Percentiles rank a stretch among this genome's conserved stretches.
Evolutionary conservation across 2,113 vertebrate genomes (phyloP).

Genomic region (Prionailurus viverrinus): DNA sequence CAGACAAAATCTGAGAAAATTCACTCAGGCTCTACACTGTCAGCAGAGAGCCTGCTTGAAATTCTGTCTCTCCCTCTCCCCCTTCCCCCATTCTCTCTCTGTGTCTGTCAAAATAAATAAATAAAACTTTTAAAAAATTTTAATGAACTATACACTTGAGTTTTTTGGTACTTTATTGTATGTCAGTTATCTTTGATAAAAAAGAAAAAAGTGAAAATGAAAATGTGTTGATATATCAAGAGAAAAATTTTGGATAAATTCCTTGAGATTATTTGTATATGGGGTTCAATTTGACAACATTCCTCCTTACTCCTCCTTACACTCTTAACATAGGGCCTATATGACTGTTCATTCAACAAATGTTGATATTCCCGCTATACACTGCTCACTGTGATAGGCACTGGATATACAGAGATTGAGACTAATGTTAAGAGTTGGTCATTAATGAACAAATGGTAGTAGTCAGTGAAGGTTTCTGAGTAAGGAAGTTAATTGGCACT

Average conservation of each 20-base stretch:
- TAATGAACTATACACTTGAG: neutral
- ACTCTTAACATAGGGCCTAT: neutral
- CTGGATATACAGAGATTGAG: neutral
- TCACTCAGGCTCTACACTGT: neutral
- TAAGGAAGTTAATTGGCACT: neutral
- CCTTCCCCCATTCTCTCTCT: no score
- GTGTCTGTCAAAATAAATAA: no score
- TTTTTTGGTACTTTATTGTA: neutral
- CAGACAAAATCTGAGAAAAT: slow-evolving; percentile 1
- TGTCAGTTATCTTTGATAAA: neutral
- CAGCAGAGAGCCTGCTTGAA: no score
- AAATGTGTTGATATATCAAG: neutral
- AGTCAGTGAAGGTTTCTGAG: neutral
- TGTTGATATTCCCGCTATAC: neutral
- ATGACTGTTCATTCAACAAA: neutral
- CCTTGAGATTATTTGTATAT: neutral
- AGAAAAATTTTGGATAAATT: slow-evolving; percentile 1
- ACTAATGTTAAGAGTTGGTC: neutral
- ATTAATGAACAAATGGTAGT: neutral
- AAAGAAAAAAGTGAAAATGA: neutral
- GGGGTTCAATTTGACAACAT: neutral
- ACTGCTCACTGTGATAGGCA: neutral
- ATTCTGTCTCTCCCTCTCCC: no score
- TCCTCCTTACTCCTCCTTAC: neutral
- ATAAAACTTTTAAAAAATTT: no score